Percentiles rank a stretch among this genome's conserved stretches.
Conservation (phyloP, 2,797 vertebrate species). For the Gadopsis bispinosus region DNA sequence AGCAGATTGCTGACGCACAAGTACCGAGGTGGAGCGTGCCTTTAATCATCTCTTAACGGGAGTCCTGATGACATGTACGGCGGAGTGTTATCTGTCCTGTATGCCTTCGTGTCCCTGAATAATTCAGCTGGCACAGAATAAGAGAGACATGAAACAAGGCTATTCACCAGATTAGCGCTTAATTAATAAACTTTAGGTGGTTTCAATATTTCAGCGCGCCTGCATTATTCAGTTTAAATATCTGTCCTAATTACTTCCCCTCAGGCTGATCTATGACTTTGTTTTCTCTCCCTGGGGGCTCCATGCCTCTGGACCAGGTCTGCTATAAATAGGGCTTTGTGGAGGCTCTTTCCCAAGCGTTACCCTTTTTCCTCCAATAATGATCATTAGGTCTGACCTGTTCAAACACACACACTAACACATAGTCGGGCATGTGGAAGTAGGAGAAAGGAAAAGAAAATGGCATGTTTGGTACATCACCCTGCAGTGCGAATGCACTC, state of each 20-base stretch:
- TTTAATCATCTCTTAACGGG: conserved; percentile 79
- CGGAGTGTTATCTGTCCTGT: conserved; percentile 63
- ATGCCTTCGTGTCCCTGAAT: conserved; percentile 71
- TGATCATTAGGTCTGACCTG: conserved; percentile 73
- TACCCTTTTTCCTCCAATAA: conserved; percentile 64
- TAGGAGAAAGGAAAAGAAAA: neutral
- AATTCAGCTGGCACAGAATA: conserved; percentile 68
- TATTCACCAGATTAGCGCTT: conserved; percentile 73
- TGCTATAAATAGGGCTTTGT: conserved; percentile 74
- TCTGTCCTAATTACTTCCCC: conserved; percentile 81
- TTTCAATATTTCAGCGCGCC: conserved; percentile 77
- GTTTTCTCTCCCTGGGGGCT: conserved; percentile 69
- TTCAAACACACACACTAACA: conserved; percentile 37
- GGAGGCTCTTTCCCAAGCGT: conserved; percentile 46
- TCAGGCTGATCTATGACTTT: conserved; percentile 78
- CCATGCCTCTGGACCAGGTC: conserved; percentile 63
- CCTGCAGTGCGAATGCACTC: neutral
- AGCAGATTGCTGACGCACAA: conserved; percentile 63
- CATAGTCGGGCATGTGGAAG: neutral
- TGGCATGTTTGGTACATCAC: too few species aligned
- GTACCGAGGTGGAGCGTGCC: conserved; percentile 45
- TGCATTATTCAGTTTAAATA: conserved; percentile 83
- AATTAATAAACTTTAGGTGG: conserved; percentile 82
- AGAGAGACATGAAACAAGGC: conserved; percentile 71
- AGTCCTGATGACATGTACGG: conserved; percentile 60